These are phyloP conservation scores for Gryllus bimaculatus DNA, from an alignment of 1,140 invertebrate genomes.

Conservation along the genomic window DNA sequence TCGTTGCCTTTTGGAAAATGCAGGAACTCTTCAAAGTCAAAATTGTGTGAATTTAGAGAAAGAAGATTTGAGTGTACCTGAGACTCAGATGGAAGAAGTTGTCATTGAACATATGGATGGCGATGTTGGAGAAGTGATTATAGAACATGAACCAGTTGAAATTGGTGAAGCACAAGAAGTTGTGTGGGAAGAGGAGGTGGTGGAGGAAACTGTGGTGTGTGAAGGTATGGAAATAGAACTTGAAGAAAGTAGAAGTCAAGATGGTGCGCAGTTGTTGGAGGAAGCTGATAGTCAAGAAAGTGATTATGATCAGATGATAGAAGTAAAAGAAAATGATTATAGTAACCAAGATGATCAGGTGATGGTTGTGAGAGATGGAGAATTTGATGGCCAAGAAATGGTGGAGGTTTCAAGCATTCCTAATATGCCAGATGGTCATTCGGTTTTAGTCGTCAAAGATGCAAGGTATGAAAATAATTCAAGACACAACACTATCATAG, in stretches of 20 bases:
- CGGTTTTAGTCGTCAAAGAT: neutral
- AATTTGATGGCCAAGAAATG: conserved; percentile 7
- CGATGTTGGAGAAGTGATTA: neutral
- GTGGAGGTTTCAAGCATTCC: neutral
- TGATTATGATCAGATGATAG: conserved; percentile 13
- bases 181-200: conserved; percentile 19
- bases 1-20: neutral
- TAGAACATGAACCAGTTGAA: neutral
- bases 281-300: conserved; percentile 13
- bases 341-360: conserved; percentile 4
- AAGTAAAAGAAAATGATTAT: conserved; percentile 10
- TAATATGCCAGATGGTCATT: conserved; percentile 4
- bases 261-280: neutral
- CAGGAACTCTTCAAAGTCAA: neutral
- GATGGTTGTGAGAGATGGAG: neutral
- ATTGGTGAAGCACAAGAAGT: conserved; percentile 13
- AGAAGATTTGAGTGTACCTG: neutral
- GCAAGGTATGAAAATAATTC: neutral
- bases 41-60: conserved; percentile 10
- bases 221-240: conserved; percentile 18
- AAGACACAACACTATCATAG: neutral
- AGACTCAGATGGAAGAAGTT: neutral
- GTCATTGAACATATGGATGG: neutral
- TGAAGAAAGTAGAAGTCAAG: conserved; percentile 16
- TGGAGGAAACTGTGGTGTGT: conserved; percentile 19